phyloP scores from a whole-genome alignment of 1,140 invertebrate species.

The Ylistrum balloti region DNA sequence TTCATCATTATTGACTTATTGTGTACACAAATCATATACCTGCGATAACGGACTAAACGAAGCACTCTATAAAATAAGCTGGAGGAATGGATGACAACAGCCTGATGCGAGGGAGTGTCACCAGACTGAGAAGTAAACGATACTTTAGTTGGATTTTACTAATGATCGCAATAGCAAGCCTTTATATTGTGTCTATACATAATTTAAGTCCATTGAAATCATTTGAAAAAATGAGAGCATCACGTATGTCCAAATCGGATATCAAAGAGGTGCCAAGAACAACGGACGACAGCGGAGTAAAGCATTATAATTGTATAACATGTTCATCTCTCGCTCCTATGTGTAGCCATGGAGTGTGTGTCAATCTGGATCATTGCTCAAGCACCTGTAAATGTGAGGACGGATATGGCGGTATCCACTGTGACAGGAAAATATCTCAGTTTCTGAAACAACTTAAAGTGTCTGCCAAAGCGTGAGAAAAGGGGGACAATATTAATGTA shows the following conservation, averaged over 20 bases:
- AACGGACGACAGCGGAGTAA: neutral
- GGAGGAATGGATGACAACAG: neutral
- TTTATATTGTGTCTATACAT: neutral
- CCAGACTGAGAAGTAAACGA: neutral
- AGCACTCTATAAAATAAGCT: neutral
- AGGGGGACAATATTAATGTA: neutral
- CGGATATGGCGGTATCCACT: neutral
- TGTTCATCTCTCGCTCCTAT: neutral
- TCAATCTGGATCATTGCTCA: neutral
- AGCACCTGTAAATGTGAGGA: neutral
- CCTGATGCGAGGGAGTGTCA: neutral
- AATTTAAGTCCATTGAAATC: neutral
- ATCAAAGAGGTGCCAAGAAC: neutral
- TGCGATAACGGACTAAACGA: neutral
- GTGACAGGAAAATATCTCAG: neutral
- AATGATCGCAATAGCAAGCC: neutral
- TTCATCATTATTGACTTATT: no score
- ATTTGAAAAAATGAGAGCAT: neutral
- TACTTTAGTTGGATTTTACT: neutral
- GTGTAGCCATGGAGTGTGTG: conserved; percentile 5
- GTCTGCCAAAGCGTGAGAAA: neutral
- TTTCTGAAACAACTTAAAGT: neutral
- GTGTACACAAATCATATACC: neutral
- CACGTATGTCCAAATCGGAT: neutral
- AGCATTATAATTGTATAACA: neutral